Base-by-base conservation (phyloP, 2,888 invertebrate genomes). In the Pterostichus madidus region DNA sequence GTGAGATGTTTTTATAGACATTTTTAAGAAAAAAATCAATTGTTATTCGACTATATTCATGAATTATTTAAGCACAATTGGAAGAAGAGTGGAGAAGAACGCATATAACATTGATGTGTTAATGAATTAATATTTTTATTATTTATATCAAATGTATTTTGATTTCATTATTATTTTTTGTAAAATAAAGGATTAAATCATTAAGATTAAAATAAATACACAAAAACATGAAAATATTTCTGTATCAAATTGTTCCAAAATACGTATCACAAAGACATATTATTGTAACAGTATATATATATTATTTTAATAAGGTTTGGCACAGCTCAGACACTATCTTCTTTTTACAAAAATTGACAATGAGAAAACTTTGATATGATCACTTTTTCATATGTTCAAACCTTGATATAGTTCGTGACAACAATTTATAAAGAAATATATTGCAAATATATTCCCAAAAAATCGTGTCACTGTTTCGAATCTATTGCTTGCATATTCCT, bases 1-100 rank as follows among this genome's bases (percentile, higher is more conserved):
- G 80, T 80, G 80, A 80, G 49, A 53, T 35, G 68, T 53, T 71
- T 75, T 80, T 80, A 83, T 83, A 83, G 78, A 83, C 75, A 83
- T 61, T 53, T 82, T 13, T 76, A 64, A 56, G 49, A 46, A 79
- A 64, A 79, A 24, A 13, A 52, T 17, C 39, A 71, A 68, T 39
- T 56, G 24, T 52, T 53, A 75, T 76, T 75, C 44, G 39, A 53
- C 39, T 76, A 59, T 59, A 76, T 44, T 64, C 64, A 64, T 64
- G 24, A 64, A 10, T 64, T 39, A 39, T 68, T 31, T 53, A 80
- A 44, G 24, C 39, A 56, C 71, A 53, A 35, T 73, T 39, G 15
- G 75, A 75, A 44, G 49, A 49, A 10, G 49, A 49, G 68, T 71
- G 68, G 44, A 71, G 11, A 52, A 49, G 39, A 75, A 75, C 52